phyloP scores from a whole-genome alignment of 2,113 vertebrate genomes.

The Mustela lutreola region DNA sequence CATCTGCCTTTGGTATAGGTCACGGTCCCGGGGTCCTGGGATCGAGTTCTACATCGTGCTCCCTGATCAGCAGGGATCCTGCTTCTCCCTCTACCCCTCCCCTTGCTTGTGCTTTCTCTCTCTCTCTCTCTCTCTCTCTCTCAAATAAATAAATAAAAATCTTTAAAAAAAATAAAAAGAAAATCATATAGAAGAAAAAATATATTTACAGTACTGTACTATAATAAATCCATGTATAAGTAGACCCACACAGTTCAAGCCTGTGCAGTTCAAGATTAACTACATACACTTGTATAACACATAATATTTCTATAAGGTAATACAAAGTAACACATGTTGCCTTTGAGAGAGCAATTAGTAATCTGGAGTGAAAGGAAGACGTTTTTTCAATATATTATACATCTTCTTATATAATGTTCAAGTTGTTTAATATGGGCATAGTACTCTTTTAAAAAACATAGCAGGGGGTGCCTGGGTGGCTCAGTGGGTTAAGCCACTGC shows the following conservation, averaged over 20 bases:
- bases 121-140: no score
- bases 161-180: background rate
- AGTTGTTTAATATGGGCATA: background rate
- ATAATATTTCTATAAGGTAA: constrained; percentile 50
- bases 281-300: background rate
- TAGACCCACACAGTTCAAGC: background rate
- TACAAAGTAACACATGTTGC: background rate
- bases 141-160: no score
- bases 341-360: background rate
- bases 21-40: no score
- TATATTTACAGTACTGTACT: background rate
- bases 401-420: background rate
- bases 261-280: background rate
- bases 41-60: no score
- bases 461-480: no score
- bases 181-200: background rate
- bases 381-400: constrained; percentile 1
- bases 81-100: no score
- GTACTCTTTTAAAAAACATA: constrained; percentile 33
- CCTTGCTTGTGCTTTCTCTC: no score
- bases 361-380: background rate
- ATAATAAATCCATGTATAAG: background rate
- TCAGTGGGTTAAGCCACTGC: no score
- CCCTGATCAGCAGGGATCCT: no score
- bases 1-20: no score